Base-by-base conservation (phyloP, 2,888 invertebrate genomes). In the Pandemis heparana region DNA sequence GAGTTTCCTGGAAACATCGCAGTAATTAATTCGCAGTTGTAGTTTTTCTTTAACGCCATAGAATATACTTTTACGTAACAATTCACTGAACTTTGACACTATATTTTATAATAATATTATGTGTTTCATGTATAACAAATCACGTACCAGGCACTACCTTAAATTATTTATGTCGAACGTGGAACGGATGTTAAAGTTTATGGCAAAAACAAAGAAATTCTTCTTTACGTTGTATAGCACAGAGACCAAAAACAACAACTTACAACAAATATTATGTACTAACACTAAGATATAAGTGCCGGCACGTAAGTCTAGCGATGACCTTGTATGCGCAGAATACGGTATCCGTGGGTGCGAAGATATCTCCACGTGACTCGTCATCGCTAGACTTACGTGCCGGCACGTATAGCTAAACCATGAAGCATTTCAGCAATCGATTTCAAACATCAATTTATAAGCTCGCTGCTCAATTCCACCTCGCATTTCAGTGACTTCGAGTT, bases 21-120 rank as follows among this genome's bases (percentile, higher is more conserved):
- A 18, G 66, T 43, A 67, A 67, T 67, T 67, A 59, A 67, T 67
- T 56, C 59, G 67, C 23, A 16, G 56, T 23, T 64, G 64, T n/a
- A 64, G 48, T 64, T 64, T 48, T 59, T 67, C 56, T 59, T 16
- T 51, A 39, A 6, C 39, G 65, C 16, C 53, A 2, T 3, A 41
- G 53, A 56, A 51, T 32, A 1, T n/a, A 10, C 10, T 32, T 51
- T 51, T 51, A 65, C 38, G 65, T 65, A 38, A 51, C 32, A 1
- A 51, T 48, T 38, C 23, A n/a, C 38, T 12, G 12, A 32, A 18
- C 41, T 38, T n/a, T 14, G 38, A 38, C 12, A 16, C 9, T 48
- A 18, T 62, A 23, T 46, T n/a, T 48, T 2, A 4, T 32, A 32
- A 4, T 32, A 32, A 32, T 4, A 32, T 32, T 41, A 16, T 16